Percentiles rank a stretch among this genome's conserved stretches.
These are phyloP conservation scores for Spizaetus ornatus DNA, from an alignment of 2,113 vertebrate genomes.

Conservation along the genomic window DNA sequence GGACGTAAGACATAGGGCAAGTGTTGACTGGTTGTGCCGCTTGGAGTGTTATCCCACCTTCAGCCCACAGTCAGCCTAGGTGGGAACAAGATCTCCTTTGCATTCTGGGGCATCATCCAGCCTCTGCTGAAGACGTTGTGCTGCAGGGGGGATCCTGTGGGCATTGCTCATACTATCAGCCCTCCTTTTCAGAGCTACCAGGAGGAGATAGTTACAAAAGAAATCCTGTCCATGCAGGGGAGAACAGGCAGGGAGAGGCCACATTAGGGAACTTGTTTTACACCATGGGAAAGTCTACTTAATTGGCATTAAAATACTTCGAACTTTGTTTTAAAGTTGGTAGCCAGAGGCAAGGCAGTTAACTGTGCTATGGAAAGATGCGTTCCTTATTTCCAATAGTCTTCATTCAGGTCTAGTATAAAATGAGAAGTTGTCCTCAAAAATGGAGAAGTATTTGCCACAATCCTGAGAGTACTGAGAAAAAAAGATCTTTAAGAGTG, in stretches of 20 bases:
- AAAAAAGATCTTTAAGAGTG: background rate
- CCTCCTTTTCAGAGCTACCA: background rate
- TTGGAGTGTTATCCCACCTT: background rate
- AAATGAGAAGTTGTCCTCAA: background rate
- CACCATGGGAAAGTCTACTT: background rate
- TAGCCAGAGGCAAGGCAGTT: background rate
- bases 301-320: background rate
- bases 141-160: background rate
- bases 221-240: background rate
- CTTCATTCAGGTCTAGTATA: background rate
- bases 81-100: background rate
- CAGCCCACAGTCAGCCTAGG: background rate
- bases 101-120: background rate
- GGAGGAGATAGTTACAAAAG: background rate
- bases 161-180: background rate
- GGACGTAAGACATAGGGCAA: background rate
- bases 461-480: background rate
- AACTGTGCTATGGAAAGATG: background rate
- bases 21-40: rapidly evolving
- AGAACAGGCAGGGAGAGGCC: background rate
- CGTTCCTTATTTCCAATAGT: rapidly evolving
- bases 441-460: background rate
- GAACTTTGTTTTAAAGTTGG: background rate
- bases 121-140: background rate
- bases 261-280: background rate